Evolutionary conservation across 2,888 invertebrate species (phyloP).

Genomic region (Campopleginae sp.): DNA sequence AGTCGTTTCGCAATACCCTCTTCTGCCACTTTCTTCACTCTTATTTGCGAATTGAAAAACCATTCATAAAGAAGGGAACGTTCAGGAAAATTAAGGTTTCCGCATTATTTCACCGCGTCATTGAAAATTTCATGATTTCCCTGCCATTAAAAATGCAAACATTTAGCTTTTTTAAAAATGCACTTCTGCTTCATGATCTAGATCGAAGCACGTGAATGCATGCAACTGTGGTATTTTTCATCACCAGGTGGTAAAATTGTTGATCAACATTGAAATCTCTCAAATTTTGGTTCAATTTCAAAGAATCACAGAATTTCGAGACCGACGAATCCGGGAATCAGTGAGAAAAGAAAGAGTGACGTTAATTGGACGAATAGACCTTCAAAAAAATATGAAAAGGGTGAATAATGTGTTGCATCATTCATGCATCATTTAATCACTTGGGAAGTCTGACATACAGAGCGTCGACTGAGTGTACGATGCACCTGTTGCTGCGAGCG

Average conservation of each 20-base stretch:
- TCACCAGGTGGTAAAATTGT: not conserved
- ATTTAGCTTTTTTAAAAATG: not conserved
- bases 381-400: conserved; percentile 27
- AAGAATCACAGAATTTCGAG: too few relatives aligned
- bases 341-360: not conserved
- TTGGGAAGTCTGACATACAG: conserved; percentile 21
- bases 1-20: not conserved
- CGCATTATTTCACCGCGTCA: not conserved
- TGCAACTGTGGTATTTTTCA: not conserved
- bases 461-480: conserved; percentile 44
- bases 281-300: not conserved
- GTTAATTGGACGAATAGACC: conserved; percentile 44
- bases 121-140: not conserved
- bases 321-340: too few relatives aligned
- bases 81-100: not conserved
- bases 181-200: not conserved
- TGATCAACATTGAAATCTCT: not conserved
- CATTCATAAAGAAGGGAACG: not conserved
- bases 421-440: conserved; percentile 61
- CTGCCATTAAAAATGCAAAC: not conserved
- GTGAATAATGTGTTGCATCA: conserved; percentile 54
- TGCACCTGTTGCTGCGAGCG: conserved; percentile 59
- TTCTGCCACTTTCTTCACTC: not conserved
- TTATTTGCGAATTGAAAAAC: not conserved
- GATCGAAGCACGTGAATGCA: not conserved